Base-by-base conservation (phyloP, 2,888 invertebrate species). In the Eutolmus rufibarbis region DNA sequence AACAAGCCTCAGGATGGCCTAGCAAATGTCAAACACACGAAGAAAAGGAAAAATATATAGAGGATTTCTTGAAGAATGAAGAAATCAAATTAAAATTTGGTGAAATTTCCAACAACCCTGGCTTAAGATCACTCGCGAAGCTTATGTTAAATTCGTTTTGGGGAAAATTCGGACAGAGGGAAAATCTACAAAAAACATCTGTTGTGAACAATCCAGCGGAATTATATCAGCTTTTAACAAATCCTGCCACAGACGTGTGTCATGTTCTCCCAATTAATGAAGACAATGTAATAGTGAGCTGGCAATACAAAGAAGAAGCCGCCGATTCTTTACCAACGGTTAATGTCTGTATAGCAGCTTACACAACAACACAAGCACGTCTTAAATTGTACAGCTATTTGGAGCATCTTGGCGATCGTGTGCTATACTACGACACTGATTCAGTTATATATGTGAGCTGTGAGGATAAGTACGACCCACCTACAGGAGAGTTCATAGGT, bases 111-210 rank as follows among this genome's bases (percentile, higher is more conserved):
- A 87, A 88, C 46, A 91, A 90, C 78, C 89, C 89, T 0, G 90
- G 90, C 0, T 57, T 90, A 16, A 88, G 90, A 43, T 89, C 87
- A 1, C 79, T 90, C 0, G 90, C 90, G 1, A 90, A 91, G 86
- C 77, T 90, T 4, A 89, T 89, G 56, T 66, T 90, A 1, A 91
- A 91, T 86, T 89, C 89, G 0, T 90, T 91, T 87, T 91, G 90
- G 90, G 90, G 90, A 16, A 90, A 90, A 88, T 90, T 90, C 82
- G 90, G 90, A 0, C 90, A 90, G 57, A 81, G 89, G 1, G 89
- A 90, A 84, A 90, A 90, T 84, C 81, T 89, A 86, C 77, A 84
- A 7, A 87, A 89, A 88, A 89, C 90, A 0, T 87, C 31, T 5
- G 89, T 90, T 3, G 82, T 90, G 3, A 86, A 81, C 23, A 87